Conservation (phyloP, 2,113 vertebrate species). For the Cyprinodon tularosa region DNA sequence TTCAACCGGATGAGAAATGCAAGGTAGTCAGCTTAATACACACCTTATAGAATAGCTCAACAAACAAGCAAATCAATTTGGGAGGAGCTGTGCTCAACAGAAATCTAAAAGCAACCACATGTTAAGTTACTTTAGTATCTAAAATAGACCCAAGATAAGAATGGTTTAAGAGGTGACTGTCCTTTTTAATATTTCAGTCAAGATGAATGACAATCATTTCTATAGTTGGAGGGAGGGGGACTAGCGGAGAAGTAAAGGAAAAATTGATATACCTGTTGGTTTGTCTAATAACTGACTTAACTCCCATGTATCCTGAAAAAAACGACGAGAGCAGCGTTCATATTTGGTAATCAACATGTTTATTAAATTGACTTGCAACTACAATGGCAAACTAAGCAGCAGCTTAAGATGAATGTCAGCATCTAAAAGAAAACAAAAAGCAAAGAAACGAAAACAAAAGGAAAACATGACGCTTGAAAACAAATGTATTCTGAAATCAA, state of each 20-base stretch:
- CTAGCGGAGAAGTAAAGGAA: background rate
- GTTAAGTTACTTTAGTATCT: too few relatives aligned
- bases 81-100: too few relatives aligned
- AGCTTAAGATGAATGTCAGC: slow-evolving; percentile 64
- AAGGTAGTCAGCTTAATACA: too few relatives aligned
- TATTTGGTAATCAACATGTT: slow-evolving; percentile 72
- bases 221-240: background rate
- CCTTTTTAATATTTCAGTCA: too few relatives aligned
- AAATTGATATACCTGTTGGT: background rate
- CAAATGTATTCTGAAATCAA: slow-evolving; percentile 37
- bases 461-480: slow-evolving; percentile 43
- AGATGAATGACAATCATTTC: background rate
- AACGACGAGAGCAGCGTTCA: slow-evolving; percentile 1
- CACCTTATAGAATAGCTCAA: too few relatives aligned
- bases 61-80: too few relatives aligned
- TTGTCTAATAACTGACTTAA: background rate
- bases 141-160: too few relatives aligned
- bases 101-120: too few relatives aligned
- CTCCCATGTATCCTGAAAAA: background rate
- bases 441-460: slow-evolving; percentile 50
- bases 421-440: slow-evolving; percentile 54
- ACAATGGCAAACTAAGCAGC: slow-evolving; percentile 72
- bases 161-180: too few relatives aligned
- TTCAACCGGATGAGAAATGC: too few relatives aligned
- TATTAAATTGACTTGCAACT: slow-evolving; percentile 75